Evolutionary conservation across 2,888 invertebrate species (phyloP).

Genomic region (Mimas tiliae): DNA sequence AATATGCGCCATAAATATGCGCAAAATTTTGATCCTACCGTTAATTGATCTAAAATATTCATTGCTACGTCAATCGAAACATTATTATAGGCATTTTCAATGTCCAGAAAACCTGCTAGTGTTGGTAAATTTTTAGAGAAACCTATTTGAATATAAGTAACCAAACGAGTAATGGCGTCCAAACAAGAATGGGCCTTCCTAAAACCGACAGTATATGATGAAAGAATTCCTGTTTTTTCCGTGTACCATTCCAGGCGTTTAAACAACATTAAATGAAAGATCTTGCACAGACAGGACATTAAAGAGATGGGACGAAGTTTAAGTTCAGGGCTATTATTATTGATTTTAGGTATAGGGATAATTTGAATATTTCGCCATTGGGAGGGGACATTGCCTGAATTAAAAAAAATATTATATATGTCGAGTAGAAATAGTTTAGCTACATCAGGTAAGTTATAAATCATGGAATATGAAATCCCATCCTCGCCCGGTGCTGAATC

Average conservation of each 20-base stretch:
- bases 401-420: neutral
- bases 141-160: constrained; percentile 1
- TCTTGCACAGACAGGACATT: neutral
- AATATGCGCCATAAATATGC: neutral
- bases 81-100: too few relatives aligned
- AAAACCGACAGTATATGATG: neutral
- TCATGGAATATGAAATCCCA: neutral
- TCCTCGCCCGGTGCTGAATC: constrained; percentile 2
- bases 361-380: neutral
- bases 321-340: neutral
- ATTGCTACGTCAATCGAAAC: neutral
- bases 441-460: neutral
- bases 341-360: neutral
- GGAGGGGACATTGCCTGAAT: neutral
- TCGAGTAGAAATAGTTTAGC: neutral
- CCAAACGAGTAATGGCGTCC: neutral
- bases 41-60: neutral
- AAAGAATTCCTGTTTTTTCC: neutral
- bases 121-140: neutral
- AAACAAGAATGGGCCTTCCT: neutral
- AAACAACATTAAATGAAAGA: neutral
- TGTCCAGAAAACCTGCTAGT: too few relatives aligned
- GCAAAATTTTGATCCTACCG: neutral
- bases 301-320: constrained; percentile 25
- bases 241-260: constrained; percentile 4